Evolutionary conservation across 2,113 vertebrate species (phyloP), one percentile per base, ranked within the genome.

Genomic region (Xiphophorus maculatus): DNA sequence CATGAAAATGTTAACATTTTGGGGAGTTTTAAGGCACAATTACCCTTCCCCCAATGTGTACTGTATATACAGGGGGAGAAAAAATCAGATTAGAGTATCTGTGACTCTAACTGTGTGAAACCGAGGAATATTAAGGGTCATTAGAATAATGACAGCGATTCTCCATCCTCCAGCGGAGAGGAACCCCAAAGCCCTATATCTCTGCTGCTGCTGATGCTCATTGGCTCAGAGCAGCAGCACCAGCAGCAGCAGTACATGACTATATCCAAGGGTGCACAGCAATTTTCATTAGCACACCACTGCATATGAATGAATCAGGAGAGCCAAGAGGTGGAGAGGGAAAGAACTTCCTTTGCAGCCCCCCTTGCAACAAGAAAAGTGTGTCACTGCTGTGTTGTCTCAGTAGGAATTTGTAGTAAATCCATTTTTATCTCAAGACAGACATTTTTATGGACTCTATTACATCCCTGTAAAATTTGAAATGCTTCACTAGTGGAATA

Each of bases 291-390:
- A 82, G 61, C 81, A 78, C 58, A 42, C 79, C 81, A 74, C 63
- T 1, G 10, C 65, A 19, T 73, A 89, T 91, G 83, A 90, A 91
- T 90, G 88, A 90, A 90, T 90, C 83, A 89, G 68, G 64, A 37
- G 81, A 83, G 86, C 79, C 9, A 42, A 80, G 79, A 85, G 77
- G 64, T 85, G 76, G 74, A 4, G 32, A 82, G 66, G 71, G 44
- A 76, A 28, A 28, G 15, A 67, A 73, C 35, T 77, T 83, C 51
- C 44, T 76, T 82, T 74, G 30, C 64, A 75, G 61, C 63, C 64
- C 73, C 70, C 73, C 73, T 78, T 69, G 84, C 81, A 69, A 80
- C 70, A 63, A 78, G 74, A 78, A 89, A 89, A 89, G 37, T 70
- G 85, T 86, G 88, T 87, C 89, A 84, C 61, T 63, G 44, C 66